These are phyloP conservation scores for Solenopsis invicta DNA, from an alignment of 1,140 invertebrate species.

Conservation along the genomic window DNA sequence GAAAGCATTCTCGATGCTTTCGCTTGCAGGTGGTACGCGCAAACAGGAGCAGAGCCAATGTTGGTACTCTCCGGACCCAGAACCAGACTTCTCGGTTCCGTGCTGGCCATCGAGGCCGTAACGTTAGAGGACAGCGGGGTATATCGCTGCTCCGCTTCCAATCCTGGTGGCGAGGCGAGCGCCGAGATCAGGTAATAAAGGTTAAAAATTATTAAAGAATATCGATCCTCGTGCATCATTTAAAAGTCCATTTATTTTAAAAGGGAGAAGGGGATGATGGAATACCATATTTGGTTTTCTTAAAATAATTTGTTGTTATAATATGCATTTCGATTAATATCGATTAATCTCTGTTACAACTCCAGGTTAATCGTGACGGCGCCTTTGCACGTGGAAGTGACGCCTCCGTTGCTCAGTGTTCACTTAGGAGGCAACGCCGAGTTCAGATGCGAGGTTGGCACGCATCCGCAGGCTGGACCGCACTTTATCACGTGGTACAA, in stretches of 20 bases:
- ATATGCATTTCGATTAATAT: too few relatives aligned
- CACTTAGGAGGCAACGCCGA: slow-evolving; percentile 92
- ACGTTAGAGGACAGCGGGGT: slow-evolving; percentile 90
- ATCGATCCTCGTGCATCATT: neutral
- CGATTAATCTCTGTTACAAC: too few relatives aligned
- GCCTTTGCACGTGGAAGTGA: slow-evolving; percentile 91
- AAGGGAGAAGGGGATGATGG: too few relatives aligned
- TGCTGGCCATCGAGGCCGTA: slow-evolving; percentile 91
- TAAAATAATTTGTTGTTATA: too few relatives aligned
- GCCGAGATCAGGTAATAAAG: slow-evolving; percentile 88
- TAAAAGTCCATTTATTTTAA: neutral
- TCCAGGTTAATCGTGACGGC: slow-evolving; percentile 89
- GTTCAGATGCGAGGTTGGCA: slow-evolving; percentile 90
- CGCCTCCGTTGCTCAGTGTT: slow-evolving; percentile 91
- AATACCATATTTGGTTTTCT: too few relatives aligned
- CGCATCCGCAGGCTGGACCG: slow-evolving; percentile 86
- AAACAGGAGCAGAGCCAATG: slow-evolving; percentile 89
- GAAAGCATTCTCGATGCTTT: slow-evolving; percentile 35
- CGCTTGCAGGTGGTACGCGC: slow-evolving; percentile 90
- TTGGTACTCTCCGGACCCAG: slow-evolving; percentile 89
- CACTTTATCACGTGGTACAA: slow-evolving; percentile 91
- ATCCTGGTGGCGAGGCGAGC: slow-evolving; percentile 90
- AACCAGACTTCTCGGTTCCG: slow-evolving; percentile 89
- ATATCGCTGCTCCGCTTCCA: slow-evolving; percentile 91
- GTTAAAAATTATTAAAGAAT: slow-evolving; percentile 1